Conservation (phyloP, 2,113 vertebrate species). For the Columba janthina region DNA sequence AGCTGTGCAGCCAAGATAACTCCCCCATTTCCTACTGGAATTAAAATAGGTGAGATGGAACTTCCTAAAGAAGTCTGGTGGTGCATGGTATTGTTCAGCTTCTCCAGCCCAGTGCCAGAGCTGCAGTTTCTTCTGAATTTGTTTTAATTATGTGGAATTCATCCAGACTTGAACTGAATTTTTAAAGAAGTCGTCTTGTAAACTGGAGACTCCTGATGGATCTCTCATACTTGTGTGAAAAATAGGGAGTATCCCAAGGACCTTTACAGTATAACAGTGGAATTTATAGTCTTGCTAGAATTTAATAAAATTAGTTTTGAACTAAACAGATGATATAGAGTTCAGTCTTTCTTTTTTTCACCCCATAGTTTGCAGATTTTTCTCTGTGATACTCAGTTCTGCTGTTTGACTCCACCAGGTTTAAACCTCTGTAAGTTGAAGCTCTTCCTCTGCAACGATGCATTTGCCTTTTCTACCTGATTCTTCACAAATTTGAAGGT, state of each 20-base stretch:
- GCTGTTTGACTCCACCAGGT: neutral
- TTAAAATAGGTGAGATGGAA: neutral
- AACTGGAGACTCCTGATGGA: neutral
- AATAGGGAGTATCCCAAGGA: neutral
- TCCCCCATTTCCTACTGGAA: neutral
- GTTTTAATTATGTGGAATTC: slow-evolving; percentile 50
- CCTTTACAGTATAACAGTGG: neutral
- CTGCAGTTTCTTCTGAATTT: slow-evolving; percentile 41
- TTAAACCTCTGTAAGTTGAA: neutral
- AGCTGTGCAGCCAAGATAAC: slow-evolving; percentile 35
- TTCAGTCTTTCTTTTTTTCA: neutral
- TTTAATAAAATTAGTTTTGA: neutral
- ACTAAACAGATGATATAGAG: neutral
- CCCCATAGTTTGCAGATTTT: neutral
- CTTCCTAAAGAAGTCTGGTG: neutral
- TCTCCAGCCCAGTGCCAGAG: neutral
- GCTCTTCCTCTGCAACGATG: neutral
- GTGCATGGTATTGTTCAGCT: neutral
- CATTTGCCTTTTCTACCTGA: neutral
- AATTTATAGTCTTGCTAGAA: neutral
- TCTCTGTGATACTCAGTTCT: neutral
- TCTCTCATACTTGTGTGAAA: neutral
- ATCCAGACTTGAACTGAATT: slow-evolving; percentile 3
- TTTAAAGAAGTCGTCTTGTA: slow-evolving; percentile 13
- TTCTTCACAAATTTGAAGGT: neutral